phyloP scores from a whole-genome alignment of 2,113 vertebrate genomes.

The Origma solitaria region DNA sequence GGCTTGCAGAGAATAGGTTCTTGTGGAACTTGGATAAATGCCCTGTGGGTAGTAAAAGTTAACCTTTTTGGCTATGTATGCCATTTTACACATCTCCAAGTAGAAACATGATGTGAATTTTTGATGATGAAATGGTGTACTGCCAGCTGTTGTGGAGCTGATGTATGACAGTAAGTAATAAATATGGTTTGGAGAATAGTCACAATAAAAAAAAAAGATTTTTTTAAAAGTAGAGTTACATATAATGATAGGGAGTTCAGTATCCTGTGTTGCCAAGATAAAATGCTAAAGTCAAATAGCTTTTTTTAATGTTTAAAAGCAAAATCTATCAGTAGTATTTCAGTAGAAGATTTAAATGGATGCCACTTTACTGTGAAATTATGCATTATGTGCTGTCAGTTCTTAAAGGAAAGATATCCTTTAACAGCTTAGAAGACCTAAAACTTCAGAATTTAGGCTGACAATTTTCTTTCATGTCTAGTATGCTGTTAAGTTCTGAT shows the following conservation, averaged over 20 bases:
- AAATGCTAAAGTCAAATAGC: background rate
- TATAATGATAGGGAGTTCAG: background rate
- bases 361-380: background rate
- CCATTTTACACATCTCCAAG: background rate
- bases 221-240: background rate
- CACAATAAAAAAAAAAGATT: background rate
- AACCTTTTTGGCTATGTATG: background rate
- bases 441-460: background rate
- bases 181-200: background rate
- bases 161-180: background rate
- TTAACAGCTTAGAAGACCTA: background rate
- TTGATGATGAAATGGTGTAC: background rate
- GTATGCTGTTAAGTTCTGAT: background rate
- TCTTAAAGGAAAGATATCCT: background rate
- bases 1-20: background rate
- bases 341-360: background rate
- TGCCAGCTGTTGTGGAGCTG: background rate
- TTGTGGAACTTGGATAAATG: background rate
- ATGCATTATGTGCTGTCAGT: fast-evolving
- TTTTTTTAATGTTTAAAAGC: background rate
- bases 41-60: background rate
- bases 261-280: background rate
- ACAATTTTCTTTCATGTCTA: background rate
- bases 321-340: background rate
- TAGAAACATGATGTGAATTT: background rate